Conservation (phyloP, 2,888 invertebrate species). For the Nowickia ferox region DNA sequence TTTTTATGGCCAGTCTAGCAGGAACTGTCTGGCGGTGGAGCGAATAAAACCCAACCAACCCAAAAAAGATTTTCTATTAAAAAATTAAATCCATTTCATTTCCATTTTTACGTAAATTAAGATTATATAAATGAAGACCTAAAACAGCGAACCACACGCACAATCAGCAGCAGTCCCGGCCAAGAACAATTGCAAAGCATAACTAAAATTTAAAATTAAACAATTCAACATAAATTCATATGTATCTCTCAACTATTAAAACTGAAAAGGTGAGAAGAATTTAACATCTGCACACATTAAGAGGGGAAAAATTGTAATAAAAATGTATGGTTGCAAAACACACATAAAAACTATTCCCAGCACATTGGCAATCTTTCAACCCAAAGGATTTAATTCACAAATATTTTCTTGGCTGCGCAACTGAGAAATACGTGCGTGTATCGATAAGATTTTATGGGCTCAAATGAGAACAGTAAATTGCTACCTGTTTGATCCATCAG, state of each 20-base stretch:
- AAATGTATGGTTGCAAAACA: conserved; percentile 4
- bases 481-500: conserved; percentile 77
- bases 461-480: conserved; percentile 3
- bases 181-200: conserved; percentile 4
- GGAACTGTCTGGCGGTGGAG: too few relatives aligned
- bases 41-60: too few relatives aligned
- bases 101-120: neutral
- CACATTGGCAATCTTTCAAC: neutral
- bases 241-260: neutral
- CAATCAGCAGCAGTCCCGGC: neutral
- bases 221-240: neutral
- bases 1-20: too few relatives aligned
- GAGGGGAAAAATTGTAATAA: conserved; percentile 50
- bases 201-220: neutral
- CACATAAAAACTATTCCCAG: conserved; percentile 64
- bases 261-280: neutral
- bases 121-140: neutral
- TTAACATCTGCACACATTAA: conserved; percentile 17
- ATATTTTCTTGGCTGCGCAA: conserved; percentile 52
- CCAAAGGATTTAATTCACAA: conserved; percentile 58
- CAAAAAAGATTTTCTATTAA: neutral
- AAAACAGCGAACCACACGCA: neutral
- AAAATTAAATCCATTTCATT: neutral
- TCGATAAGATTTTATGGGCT: conserved; percentile 60
- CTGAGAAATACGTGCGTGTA: neutral